A percentile compares a stretch with the other conserved stretches of the same genome.
phyloP scores from a whole-genome alignment of 2,113 vertebrate species.

The Anhinga anhinga region DNA sequence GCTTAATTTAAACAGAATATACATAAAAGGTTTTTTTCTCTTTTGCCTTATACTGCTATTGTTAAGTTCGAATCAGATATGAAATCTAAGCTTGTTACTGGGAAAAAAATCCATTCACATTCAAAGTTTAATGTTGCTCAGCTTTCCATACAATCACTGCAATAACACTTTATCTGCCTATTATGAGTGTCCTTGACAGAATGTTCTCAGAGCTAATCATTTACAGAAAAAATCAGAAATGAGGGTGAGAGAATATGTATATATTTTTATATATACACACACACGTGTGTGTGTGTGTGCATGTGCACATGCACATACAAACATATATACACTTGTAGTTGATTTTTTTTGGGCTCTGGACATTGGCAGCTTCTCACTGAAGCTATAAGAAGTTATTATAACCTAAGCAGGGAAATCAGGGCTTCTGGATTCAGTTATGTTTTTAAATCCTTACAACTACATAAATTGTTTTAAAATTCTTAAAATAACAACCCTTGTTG shows the following conservation, averaged over 20 bases:
- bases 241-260: background rate
- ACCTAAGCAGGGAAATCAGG: background rate
- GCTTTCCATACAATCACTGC: slow-evolving; percentile 7
- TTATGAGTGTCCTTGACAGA: slow-evolving; percentile 37
- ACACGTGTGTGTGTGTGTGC: accelerated
- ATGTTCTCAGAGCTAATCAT: background rate
- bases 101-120: background rate
- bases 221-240: background rate
- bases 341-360: background rate
- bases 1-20: slow-evolving; percentile 59
- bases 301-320: background rate
- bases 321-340: background rate
- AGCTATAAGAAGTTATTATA: background rate
- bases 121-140: slow-evolving; percentile 40
- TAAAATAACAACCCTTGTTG: background rate
- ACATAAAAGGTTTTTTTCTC: slow-evolving; percentile 21
- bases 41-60: slow-evolving; percentile 22
- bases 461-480: background rate
- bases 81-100: slow-evolving; percentile 42
- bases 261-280: background rate
- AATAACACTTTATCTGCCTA: slow-evolving; percentile 21
- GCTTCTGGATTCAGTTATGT: background rate
- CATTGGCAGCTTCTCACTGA: background rate
- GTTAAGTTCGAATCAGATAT: slow-evolving; percentile 41
- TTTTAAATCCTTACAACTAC: background rate